Conservation (phyloP, 1,140 invertebrate genomes). For the Lucilia sericata region DNA sequence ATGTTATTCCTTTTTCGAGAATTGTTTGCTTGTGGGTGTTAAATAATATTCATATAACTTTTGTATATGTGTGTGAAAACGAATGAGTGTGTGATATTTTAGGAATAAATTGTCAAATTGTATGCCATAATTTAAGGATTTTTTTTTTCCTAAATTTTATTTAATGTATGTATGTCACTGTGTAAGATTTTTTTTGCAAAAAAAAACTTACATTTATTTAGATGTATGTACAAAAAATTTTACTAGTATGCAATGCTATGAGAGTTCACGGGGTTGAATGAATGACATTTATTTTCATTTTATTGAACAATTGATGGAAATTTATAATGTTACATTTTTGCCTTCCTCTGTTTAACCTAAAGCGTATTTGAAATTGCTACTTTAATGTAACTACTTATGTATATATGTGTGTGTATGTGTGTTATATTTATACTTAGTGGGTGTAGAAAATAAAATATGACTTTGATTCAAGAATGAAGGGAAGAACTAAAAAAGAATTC, state of each 20-base stretch:
- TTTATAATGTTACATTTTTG: background rate
- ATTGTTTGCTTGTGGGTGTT: background rate
- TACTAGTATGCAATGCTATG: background rate
- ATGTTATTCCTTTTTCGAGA: background rate
- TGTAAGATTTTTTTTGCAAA: background rate
- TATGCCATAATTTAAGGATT: background rate
- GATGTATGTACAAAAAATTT: background rate
- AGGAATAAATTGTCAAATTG: background rate
- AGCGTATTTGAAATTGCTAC: background rate
- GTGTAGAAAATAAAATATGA: too few species aligned
- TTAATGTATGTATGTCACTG: background rate
- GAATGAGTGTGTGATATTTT: background rate
- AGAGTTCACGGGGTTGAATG: background rate
- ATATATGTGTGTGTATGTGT: too few species aligned
- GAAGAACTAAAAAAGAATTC: too few species aligned
- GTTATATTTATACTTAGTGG: too few species aligned
- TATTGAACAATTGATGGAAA: background rate
- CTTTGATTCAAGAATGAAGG: too few species aligned
- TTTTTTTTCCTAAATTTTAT: background rate
- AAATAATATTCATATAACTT: background rate
- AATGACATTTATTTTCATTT: slow-evolving; percentile 5
- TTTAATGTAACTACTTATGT: too few species aligned
- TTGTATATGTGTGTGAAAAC: background rate
- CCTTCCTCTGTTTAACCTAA: background rate
- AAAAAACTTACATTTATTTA: background rate